Percentiles rank a stretch among this genome's conserved stretches.
Conservation (phyloP, 2,113 vertebrate genomes). For the Protobothrops flavoviridis region DNA sequence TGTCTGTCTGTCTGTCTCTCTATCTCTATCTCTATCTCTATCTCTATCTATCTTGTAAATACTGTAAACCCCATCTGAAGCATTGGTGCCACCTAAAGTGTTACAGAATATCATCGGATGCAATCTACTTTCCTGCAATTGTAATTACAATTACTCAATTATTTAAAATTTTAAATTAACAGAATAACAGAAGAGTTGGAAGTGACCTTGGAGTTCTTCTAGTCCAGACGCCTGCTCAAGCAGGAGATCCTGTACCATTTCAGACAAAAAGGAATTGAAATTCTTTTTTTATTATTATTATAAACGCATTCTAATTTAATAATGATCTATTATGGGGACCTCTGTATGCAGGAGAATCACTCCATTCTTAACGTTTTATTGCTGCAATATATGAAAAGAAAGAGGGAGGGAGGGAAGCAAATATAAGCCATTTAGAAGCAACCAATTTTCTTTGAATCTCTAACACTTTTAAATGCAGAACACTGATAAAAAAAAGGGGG, state of each 20-base stretch:
- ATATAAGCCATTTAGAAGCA: background rate
- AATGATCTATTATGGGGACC: background rate
- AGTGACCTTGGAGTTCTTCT: background rate
- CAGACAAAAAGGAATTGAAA: background rate
- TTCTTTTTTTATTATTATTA: background rate
- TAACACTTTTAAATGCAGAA: background rate
- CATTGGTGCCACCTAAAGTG: background rate
- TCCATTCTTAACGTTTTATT: background rate
- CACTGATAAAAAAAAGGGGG: background rate
- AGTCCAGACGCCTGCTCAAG: too few relatives aligned
- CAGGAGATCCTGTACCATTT: background rate
- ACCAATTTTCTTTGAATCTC: background rate
- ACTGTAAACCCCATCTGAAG: background rate
- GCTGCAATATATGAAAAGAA: background rate
- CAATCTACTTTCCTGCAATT: background rate
- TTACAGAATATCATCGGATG: background rate
- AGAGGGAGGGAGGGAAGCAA: background rate
- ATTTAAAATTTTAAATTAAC: background rate
- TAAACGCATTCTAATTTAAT: background rate
- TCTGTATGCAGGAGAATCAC: rapidly evolving
- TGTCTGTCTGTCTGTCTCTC: too few relatives aligned
- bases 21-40: too few relatives aligned
- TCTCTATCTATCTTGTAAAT: background rate
- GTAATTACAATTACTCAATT: background rate
- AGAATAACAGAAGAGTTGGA: too few relatives aligned